Evolutionary conservation across 2,113 vertebrate genomes (phyloP).

Genomic region (Rhodinocichla rosea): DNA sequence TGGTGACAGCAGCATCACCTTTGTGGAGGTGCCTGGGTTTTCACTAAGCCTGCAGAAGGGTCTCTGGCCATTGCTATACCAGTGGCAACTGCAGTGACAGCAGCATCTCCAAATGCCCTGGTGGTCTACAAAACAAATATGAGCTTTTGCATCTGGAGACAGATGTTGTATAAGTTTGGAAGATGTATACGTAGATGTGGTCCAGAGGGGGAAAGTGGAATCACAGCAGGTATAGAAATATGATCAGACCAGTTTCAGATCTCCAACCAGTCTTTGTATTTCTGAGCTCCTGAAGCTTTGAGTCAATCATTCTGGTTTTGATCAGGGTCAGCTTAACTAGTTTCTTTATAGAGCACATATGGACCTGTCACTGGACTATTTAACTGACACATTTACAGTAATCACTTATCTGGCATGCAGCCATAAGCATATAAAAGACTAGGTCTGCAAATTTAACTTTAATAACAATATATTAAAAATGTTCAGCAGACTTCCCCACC

Average conservation of each 20-base stretch:
- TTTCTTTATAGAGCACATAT: conserved; percentile 35
- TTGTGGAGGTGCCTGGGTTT: not conserved
- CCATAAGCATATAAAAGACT: conserved; percentile 17
- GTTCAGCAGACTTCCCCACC: not conserved
- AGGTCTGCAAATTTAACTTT: conserved; percentile 23
- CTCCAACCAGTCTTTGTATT: not conserved
- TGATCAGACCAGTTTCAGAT: not conserved
- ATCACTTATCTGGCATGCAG: conserved; percentile 29
- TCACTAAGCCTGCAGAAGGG: not conserved
- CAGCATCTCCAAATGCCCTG: not conserved
- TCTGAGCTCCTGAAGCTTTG: not conserved
- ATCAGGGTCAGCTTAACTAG: conserved; percentile 15
- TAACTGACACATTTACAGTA: conserved; percentile 46
- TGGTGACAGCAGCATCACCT: not conserved
- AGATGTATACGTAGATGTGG: not conserved
- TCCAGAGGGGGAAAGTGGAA: not conserved
- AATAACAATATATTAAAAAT: conserved; percentile 36
- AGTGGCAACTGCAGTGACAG: not conserved
- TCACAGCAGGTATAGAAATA: not conserved
- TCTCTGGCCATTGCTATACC: not conserved
- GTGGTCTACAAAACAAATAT: fast-evolving
- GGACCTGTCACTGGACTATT: conserved; percentile 60
- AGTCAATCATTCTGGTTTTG: conserved; percentile 46
- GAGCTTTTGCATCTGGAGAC: not conserved
- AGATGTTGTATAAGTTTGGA: not conserved